Base-by-base conservation (phyloP, 2,797 vertebrate genomes). In the Vespertilio murinus region DNA sequence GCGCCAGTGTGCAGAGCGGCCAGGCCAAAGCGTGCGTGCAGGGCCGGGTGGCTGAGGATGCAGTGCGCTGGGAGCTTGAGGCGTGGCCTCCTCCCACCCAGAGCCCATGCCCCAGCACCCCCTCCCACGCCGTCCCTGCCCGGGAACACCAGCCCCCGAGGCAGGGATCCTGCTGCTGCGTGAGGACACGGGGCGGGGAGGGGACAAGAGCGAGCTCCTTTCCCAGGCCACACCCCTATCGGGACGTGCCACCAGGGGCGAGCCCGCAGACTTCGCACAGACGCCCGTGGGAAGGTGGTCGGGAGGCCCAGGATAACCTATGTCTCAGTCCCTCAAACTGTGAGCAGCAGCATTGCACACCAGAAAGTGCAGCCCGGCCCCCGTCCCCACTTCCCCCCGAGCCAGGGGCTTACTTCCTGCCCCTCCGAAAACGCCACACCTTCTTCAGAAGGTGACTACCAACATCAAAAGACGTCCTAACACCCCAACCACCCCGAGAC, bases 101-200 rank as follows among this genome's bases (percentile, higher is more conserved):
- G 13, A 70, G 38, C 23, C 23, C 13, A 16, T 28, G 12, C n/a
- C 30, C 33, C 13, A 8, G 56, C 33, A 30, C 71, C 23, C 20
- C 16, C 54, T 9, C 20, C 22, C 42, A 22, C 3, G 2, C 28
- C 1, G 0, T 14, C 49, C 59, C 25, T 30, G 33, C 17, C 33
- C 16, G 3, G 6, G 42, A 35, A 38, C 8, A 35, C 1, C 14
- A 54, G 33, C 49, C 47, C 35, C 10, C 25, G 25, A n/a, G 28
- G 65, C 13, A 12, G 33, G 65, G 25, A 54, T 9, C 49, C 3
- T 22, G 33, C 47, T 20, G 35, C 65, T 49, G 30, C 65, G 2
- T 12, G 6, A 49, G 52, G 52, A 2, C n/a, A 1, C 0, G 8
- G 16, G 8, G 3, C 1, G 1, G 8, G 16, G 17, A 9, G 8